Base-by-base conservation (phyloP, 1,140 invertebrate species). In the Wiebesia pumilae region DNA sequence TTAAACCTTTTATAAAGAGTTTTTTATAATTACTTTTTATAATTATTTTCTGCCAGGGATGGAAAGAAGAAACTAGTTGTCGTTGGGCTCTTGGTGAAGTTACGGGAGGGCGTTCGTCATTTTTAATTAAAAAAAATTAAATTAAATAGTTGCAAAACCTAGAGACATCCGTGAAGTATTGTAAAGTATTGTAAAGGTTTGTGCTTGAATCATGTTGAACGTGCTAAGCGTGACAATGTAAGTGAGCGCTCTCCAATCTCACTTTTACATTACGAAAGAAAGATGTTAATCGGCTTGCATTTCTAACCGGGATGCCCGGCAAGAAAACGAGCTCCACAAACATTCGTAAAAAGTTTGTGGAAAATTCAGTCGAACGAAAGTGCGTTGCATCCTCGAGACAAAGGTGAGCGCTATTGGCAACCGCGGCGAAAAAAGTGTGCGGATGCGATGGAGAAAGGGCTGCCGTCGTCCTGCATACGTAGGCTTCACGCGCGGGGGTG, bases 401-500 rank as follows among this genome's bases (percentile, higher is more conserved):
- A 82, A 47, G 62, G 21, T 3, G 65, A 65, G 30, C n/a, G 71
- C 71, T 27, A 43, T 58, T 40, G 51, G 51, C 35, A 14, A 7
- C 10, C 54, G 35, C 33, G 30, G 38, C 21, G 47, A 71, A 85
- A 80, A 71, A 79, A 80, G n/a, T 21, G 69, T 47, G n/a, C 47
- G 69, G 35, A 73, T 73, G 69, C 9, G 35, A 14, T 3, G 16
- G 51, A 47, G 14, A 62, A 16, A 62, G 24, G 58, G 19, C 10
- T 6, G 21, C 19, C 71, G 71, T 38, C 24, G 71, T 43, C 71
- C 71, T 75, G 71, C 71, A 73, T 40, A 73, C 38, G 27, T 27
- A 75, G 24, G 71, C 62, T 79, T 51, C 69, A 3, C 19, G 38
- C 71, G 71, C 62, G 84, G 84, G 84, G 84, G 84, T 77, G 86